Evolutionary conservation across 2,888 invertebrate species (phyloP).

Genomic region (Nomada flava): DNA sequence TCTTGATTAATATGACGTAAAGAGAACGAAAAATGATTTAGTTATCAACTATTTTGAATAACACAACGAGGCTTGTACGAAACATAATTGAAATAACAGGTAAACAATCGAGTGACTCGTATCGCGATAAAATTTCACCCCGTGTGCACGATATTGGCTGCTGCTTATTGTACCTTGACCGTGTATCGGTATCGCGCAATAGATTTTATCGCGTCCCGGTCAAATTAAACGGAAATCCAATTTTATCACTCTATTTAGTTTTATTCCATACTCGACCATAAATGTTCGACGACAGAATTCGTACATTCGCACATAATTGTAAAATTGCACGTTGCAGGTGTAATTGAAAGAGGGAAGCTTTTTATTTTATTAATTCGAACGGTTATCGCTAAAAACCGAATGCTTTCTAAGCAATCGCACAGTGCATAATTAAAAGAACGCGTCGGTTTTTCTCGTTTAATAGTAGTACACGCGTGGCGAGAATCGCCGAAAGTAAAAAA

Average conservation of each 20-base stretch:
- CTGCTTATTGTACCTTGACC: no score
- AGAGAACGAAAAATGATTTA: no score
- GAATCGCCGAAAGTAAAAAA: not conserved
- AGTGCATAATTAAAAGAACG: not conserved
- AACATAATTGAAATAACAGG: no score
- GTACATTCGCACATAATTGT: not conserved
- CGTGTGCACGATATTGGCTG: no score
- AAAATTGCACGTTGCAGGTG: no score
- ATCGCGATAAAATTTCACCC: no score
- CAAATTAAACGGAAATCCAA: slow-evolving; percentile 11
- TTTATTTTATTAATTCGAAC: not conserved
- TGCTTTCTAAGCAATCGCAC: not conserved
- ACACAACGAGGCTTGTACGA: no score
- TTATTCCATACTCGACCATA: not conserved
- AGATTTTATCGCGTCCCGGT: slow-evolving; percentile 1
- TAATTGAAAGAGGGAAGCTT: not conserved
- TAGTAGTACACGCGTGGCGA: not conserved
- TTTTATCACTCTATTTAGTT: slow-evolving; percentile 6
- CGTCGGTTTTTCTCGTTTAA: not conserved
- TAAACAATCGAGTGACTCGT: no score
- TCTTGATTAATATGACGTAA: no score
- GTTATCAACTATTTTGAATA: no score
- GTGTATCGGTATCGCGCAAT: not conserved
- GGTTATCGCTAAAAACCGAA: not conserved
- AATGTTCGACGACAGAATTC: not conserved